Base-by-base conservation (phyloP, 2,113 vertebrate genomes). In the Lepidothrix coronata region DNA sequence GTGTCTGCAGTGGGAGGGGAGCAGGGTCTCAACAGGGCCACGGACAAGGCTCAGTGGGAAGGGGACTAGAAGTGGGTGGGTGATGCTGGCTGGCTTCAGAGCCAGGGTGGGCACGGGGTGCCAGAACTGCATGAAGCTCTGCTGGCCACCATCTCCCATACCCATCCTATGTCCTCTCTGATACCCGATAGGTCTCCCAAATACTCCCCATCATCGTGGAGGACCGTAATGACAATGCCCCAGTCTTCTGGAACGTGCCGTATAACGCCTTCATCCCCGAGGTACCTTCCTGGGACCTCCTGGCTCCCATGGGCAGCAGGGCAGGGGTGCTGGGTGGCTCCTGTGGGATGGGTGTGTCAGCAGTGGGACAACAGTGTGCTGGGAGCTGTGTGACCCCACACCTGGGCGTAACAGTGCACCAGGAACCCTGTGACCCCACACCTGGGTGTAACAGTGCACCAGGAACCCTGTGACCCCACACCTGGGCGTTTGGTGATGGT, bases 221-320 rank as follows among this genome's bases (percentile, higher is more conserved):
- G 11, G 96, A 97, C 33, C 65, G 96, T n/a, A 97, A 97, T 0
- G 96, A 97, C 96, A 97, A 97, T 0, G 86, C 89, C 25, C 96
- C 96, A 0, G 61, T 97, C 35, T 97, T 96, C 83, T 89, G 83
- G 5, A 0, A 5, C 37, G 35, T 95, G 55, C 94, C 96, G 0
- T 95, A 96, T 7, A n/a, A 35, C 12, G 11, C 27, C 5, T 1
- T 3, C 33, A 18, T 95, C 30, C 27, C 39, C 0, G 96, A 97
- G 96, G 96, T 97, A 95, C 48, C 18, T 88, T 11, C 35, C 52
- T 7, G 6, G 48, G 37, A 62, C 20, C 4, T 35, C 16, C 41
- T 1, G 1, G 14, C 4, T 9, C 9, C 41, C 1, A 0, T 0
- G 0, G 67, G 25, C 46, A 44, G 49, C 20, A 72, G 74, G 24